These are phyloP conservation scores for Scaptomyza hsui DNA, from an alignment of 1,140 invertebrate genomes.

Conservation along the genomic window DNA sequence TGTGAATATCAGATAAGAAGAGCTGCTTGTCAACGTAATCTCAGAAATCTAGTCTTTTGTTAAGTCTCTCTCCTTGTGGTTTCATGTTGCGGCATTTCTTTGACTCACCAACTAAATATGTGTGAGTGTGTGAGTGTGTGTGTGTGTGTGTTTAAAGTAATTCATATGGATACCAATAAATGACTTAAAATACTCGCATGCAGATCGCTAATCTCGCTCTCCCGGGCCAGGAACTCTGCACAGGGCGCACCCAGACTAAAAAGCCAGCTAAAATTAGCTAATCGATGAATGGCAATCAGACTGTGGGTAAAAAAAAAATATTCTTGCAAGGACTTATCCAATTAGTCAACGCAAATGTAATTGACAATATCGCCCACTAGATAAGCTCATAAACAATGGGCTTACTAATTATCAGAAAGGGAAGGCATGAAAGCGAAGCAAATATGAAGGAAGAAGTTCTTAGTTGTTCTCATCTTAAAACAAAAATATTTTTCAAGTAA, in stretches of 20 bases:
- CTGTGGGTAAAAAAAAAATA: not conserved
- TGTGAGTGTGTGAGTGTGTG: constrained; percentile 20
- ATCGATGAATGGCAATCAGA: constrained; percentile 29
- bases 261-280: constrained; percentile 40
- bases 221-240: not conserved
- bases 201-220: constrained; percentile 31
- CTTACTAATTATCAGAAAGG: not conserved
- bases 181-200: constrained; percentile 35
- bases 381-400: constrained; percentile 13
- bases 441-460: no score
- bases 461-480: no score
- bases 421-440: not conserved
- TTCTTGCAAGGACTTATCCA: constrained; percentile 18
- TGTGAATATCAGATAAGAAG: constrained; percentile 47
- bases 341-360: constrained; percentile 37
- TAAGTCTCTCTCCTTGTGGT: constrained; percentile 17
- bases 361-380: constrained; percentile 30
- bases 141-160: constrained; percentile 30
- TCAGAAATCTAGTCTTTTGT: constrained; percentile 68
- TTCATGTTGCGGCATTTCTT: constrained; percentile 32
- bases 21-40: constrained; percentile 54
- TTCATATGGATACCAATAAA: constrained; percentile 44
- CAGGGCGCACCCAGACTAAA: constrained; percentile 24
- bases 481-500: no score
- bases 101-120: constrained; percentile 28